Percentiles rank a stretch among this genome's conserved stretches.
Conservation (phyloP, 2,888 invertebrate genomes). For the Leptopilina syphax region DNA sequence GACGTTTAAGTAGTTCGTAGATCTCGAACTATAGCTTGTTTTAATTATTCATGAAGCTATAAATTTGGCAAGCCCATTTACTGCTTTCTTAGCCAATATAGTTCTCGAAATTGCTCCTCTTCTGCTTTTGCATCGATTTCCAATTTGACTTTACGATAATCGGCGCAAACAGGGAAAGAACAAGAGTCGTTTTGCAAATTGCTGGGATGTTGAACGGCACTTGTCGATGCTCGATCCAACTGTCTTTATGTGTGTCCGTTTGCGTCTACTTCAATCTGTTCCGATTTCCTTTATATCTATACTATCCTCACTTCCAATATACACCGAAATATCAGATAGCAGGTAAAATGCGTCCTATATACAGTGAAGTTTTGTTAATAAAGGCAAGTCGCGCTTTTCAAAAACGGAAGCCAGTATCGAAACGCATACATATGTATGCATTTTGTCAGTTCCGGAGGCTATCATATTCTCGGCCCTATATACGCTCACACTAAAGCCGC, state of each 20-base stretch:
- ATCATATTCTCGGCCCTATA: constrained; percentile 32
- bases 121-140: constrained; percentile 8
- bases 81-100: constrained; percentile 9
- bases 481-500: constrained; percentile 5
- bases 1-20: background rate
- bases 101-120: constrained; percentile 9
- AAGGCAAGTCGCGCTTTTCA: constrained; percentile 31
- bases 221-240: constrained; percentile 12
- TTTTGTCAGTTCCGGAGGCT: constrained; percentile 16
- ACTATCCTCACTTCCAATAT: too few species aligned
- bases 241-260: constrained; percentile 3
- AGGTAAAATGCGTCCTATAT: background rate
- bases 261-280: constrained; percentile 17
- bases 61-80: background rate
- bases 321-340: background rate
- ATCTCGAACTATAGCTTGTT: background rate
- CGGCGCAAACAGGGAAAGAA: constrained; percentile 5
- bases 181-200: constrained; percentile 19
- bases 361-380: background rate
- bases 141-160: constrained; percentile 16
- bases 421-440: constrained; percentile 30
- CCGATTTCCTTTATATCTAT: background rate
- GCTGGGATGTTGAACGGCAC: constrained; percentile 2
- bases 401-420: constrained; percentile 14
- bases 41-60: constrained; percentile 27